Evolutionary conservation across 2,113 vertebrate genomes (phyloP).

Genomic region (Muntiacus reevesi): DNA sequence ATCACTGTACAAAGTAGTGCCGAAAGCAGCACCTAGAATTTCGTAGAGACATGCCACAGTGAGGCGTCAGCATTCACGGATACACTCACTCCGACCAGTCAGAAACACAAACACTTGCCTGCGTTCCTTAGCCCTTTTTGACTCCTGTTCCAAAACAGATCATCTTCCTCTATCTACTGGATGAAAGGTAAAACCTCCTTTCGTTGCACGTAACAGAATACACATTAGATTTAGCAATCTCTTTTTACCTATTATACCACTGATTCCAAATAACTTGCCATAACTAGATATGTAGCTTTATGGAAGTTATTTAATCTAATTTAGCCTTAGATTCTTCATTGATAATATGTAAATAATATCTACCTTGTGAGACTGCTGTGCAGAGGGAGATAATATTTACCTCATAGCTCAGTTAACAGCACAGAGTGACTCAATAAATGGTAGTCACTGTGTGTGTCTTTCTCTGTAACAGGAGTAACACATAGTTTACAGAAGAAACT

Average conservation of each 20-base stretch:
- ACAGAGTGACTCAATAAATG: neutral
- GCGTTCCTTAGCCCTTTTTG: neutral
- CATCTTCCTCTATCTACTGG: neutral
- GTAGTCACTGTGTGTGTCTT: neutral
- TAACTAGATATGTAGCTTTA: neutral
- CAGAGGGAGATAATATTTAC: constrained; percentile 42
- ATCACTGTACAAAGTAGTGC: neutral
- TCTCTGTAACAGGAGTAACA: constrained; percentile 39
- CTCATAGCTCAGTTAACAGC: neutral
- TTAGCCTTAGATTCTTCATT: constrained; percentile 11
- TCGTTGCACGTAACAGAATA: neutral
- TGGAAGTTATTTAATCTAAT: constrained; percentile 34
- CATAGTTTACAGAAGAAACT: constrained; percentile 26
- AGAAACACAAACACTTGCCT: neutral
- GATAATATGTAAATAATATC: constrained; percentile 40
- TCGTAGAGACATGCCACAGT: neutral
- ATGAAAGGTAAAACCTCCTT: neutral
- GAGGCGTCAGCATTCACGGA: neutral
- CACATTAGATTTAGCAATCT: neutral
- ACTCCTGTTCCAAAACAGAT: neutral
- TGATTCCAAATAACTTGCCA: neutral
- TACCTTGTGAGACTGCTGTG: neutral
- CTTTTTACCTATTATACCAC: constrained; percentile 5
- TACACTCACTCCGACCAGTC: neutral
- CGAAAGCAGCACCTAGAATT: neutral